Conservation (phyloP, 1,140 invertebrate species). For the Drosophila novamexicana region DNA sequence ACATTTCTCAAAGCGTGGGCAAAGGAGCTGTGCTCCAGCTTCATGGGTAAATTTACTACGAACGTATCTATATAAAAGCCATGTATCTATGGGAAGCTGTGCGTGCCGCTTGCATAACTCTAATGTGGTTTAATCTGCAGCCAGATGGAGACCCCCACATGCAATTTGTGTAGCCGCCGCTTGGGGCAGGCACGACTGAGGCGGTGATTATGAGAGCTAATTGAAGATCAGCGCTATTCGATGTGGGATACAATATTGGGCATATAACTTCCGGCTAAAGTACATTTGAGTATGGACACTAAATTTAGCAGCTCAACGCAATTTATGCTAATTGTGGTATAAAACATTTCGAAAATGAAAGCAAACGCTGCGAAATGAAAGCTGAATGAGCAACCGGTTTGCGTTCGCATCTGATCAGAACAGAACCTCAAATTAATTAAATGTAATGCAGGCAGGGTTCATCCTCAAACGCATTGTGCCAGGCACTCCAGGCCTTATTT, state of each 20-base stretch:
- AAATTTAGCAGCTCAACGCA: conserved; percentile 38
- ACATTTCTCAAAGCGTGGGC: conserved; percentile 72
- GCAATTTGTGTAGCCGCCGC: conserved; percentile 15
- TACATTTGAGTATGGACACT: conserved; percentile 37
- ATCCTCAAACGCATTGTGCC: conserved; percentile 20
- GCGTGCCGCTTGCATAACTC: conserved; percentile 53
- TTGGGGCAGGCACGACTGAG: conserved; percentile 28
- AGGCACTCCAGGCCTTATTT: conserved; percentile 28
- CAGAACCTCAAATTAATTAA: conserved; percentile 7
- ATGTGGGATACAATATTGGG: background rate
- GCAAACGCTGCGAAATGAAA: conserved; percentile 18
- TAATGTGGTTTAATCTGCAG: conserved; percentile 35
- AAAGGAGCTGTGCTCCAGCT: conserved; percentile 42
- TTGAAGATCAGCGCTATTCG: conserved; percentile 25
- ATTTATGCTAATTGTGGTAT: conserved; percentile 46
- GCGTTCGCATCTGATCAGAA: conserved; percentile 7
- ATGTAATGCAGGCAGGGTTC: conserved; percentile 18
- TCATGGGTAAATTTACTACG: conserved; percentile 34
- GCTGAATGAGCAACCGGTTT: conserved; percentile 35
- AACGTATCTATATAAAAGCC: background rate
- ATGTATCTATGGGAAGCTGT: conserved; percentile 28
- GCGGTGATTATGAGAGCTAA: conserved; percentile 32
- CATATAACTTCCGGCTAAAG: conserved; percentile 39
- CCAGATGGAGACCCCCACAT: conserved; percentile 7
- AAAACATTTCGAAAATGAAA: conserved; percentile 39